Percentiles rank a stretch among this genome's conserved stretches.
phyloP scores from a whole-genome alignment of 2,113 vertebrate genomes.

The Calypte anna region DNA sequence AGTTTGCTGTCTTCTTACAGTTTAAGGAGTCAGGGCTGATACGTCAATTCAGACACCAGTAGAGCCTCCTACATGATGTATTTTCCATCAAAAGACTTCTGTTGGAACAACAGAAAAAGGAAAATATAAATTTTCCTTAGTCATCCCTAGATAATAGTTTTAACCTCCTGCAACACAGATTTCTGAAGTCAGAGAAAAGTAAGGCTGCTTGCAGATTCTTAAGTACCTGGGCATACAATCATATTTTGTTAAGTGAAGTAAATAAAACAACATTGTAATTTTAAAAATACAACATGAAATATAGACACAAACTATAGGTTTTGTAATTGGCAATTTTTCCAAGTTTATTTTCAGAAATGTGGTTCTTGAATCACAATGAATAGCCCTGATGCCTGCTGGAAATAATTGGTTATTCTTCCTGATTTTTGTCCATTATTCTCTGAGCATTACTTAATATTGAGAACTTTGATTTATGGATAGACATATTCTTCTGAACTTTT shows the following conservation, averaged over 20 bases:
- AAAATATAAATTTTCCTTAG: neutral
- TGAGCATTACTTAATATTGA: neutral
- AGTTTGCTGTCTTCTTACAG: neutral
- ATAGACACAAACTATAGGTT: neutral
- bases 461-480: neutral
- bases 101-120: neutral
- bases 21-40: neutral
- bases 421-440: neutral
- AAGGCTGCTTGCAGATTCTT: neutral
- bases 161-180: neutral
- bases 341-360: neutral
- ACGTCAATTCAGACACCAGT: neutral
- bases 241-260: neutral
- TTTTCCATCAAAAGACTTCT: neutral
- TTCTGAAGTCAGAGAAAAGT: neutral
- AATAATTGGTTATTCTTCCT: neutral
- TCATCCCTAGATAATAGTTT: neutral
- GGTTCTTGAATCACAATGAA: neutral
- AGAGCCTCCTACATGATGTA: neutral
- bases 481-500: neutral
- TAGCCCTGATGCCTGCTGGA: neutral
- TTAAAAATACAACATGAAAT: neutral
- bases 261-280: neutral
- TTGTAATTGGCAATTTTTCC: neutral
- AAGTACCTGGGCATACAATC: neutral